Evolutionary conservation across 2,888 invertebrate genomes (phyloP), one percentile per base, ranked within the genome.

Genomic region (Metacarcinus magister): DNA sequence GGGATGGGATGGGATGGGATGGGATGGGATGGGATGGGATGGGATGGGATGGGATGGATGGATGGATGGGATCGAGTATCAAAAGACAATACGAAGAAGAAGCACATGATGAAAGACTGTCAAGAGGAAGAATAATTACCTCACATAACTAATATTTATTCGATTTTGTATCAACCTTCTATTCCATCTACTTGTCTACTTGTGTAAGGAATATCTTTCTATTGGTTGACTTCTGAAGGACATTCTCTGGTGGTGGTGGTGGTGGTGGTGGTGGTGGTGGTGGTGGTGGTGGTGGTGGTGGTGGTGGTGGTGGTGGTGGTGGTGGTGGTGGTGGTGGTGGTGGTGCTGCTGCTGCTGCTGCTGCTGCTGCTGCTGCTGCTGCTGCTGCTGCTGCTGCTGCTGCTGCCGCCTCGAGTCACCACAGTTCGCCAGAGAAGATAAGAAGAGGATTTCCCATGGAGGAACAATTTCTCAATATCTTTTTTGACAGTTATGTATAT

Each of bases 71-170:
- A 75, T 23, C 0, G 19, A n/a, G n/a, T 75, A 75, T 28, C n/a
- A 75, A 75, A 75, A 75, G 75, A 75, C 75, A 75, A 75, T 75
- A 75, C 75, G n/a, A 75, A 75, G 75, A 75, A 75, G 75, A n/a
- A 7, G 19, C 75, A 75, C 54, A 54, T 75, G 75, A n/a, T 7
- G n/a, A 75, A 54, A 54, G 54, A 54, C 54, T 19, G 54, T 54
- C 54, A 16, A 54, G 54, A 16, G 10, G 75, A 23, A 75, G 75
- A 23, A 75, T n/a, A n/a, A 75, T 75, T 75, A 75, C 28, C n/a
- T 3, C 75, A 28, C 23, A n/a, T n/a, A 75, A 75, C 75, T 75
- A 28, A 28, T 28, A 75, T 75, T 28, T 75, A 23, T 75, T 75
- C 75, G 5, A n/a, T 7, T 75, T 75, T 75, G 28, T 75, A 23